A percentile compares a stretch with the other conserved stretches of the same genome.
These are phyloP conservation scores for Caenorhabditis sulstoni DNA, from an alignment of 2,888 invertebrate species.

Conservation along the genomic window DNA sequence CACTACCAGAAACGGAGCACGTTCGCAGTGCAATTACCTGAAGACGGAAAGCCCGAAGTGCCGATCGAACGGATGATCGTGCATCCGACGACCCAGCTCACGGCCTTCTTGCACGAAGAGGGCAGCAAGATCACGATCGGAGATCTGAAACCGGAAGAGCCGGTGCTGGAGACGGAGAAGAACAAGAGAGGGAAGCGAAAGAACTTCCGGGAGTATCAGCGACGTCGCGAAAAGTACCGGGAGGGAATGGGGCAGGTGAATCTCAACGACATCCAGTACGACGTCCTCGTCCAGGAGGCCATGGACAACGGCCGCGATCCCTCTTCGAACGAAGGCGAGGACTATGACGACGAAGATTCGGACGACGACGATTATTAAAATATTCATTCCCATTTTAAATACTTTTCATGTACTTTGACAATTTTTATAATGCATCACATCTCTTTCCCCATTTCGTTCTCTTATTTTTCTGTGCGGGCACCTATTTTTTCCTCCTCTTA, in stretches of 20 bases:
- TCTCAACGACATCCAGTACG: slow-evolving; percentile 44
- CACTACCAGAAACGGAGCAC: neutral
- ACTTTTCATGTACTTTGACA: slow-evolving; percentile 6
- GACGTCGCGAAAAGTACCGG: slow-evolving; percentile 36
- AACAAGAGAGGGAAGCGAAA: neutral
- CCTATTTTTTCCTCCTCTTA: neutral
- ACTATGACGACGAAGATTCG: slow-evolving; percentile 8
- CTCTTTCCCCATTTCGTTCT: slow-evolving; percentile 11
- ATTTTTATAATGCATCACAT: slow-evolving; percentile 17
- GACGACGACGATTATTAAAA: slow-evolving; percentile 3
- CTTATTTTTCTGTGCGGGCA: slow-evolving; percentile 29
- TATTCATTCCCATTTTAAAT: neutral
- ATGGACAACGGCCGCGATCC: slow-evolving; percentile 41
- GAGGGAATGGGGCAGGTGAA: slow-evolving; percentile 22
- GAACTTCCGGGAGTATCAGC: slow-evolving; percentile 53
- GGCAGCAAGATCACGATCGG: slow-evolving; percentile 40
- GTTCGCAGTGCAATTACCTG: slow-evolving; percentile 5
- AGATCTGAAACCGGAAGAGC: slow-evolving; percentile 34
- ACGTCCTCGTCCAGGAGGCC: slow-evolving; percentile 49
- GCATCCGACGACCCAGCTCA: slow-evolving; percentile 30
- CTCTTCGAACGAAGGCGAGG: too few species aligned
- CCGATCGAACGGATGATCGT: slow-evolving; percentile 26
- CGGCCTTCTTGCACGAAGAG: slow-evolving; percentile 40
- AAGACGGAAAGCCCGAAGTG: slow-evolving; percentile 22
- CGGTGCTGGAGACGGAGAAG: neutral